phyloP scores from a whole-genome alignment of 1,140 invertebrate species.

The Venturia canescens region DNA sequence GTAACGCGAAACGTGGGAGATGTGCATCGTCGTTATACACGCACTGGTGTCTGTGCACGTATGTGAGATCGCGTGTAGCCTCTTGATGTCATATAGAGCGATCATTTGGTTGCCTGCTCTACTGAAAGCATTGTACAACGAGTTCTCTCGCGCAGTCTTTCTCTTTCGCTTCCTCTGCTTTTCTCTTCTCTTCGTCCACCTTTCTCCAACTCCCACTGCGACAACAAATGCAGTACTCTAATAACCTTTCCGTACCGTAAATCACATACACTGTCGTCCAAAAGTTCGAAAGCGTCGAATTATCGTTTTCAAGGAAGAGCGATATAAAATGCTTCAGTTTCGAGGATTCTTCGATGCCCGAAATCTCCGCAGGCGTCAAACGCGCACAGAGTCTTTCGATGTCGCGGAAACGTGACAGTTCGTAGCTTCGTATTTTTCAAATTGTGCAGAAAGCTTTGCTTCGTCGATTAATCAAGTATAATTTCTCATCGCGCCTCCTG shows the following conservation, averaged over 20 bases:
- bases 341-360: too few species aligned
- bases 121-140: constrained; percentile 26
- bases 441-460: too few species aligned
- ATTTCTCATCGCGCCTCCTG: too few species aligned
- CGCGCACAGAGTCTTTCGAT: too few species aligned
- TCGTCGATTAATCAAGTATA: too few species aligned
- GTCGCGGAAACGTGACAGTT: too few species aligned
- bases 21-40: constrained; percentile 15
- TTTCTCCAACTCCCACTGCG: neutral
- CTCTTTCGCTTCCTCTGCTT: neutral
- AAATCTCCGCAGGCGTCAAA: too few species aligned
- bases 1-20: constrained; percentile 24
- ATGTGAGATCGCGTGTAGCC: neutral
- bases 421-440: too few species aligned
- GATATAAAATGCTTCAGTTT: too few species aligned
- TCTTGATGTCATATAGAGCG: neutral
- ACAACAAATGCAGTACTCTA: constrained; percentile 27
- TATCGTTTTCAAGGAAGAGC: too few species aligned
- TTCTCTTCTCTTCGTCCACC: neutral
- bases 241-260: constrained; percentile 35
- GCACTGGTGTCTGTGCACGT: neutral
- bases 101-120: constrained; percentile 30
- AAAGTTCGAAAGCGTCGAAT: too few species aligned
- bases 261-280: constrained; percentile 5
- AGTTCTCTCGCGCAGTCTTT: neutral